Conservation (phyloP, 2,113 vertebrate species). For the Pygoscelis antarcticus region DNA sequence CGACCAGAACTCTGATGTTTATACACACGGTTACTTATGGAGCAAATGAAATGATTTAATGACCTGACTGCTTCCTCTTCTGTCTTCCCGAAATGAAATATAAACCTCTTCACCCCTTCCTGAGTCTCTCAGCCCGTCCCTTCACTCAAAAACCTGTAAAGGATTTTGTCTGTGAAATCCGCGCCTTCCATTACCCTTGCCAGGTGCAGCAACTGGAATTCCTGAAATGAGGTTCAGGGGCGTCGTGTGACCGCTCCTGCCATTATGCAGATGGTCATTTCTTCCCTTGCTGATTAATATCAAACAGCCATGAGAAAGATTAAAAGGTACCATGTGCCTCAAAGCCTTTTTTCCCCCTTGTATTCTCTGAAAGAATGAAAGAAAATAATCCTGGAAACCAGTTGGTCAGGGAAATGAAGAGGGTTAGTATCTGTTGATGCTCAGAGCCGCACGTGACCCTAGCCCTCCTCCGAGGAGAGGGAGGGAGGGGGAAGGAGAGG, state of each 20-base stretch:
- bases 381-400: not conserved
- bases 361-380: not conserved
- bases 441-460: fast-evolving
- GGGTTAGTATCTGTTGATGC: not conserved
- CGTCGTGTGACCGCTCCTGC: not conserved
- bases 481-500: not conserved
- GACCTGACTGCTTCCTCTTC: not conserved
- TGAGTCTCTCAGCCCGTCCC: not conserved
- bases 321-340: not conserved
- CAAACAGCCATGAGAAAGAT: not conserved
- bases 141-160: not conserved
- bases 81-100: not conserved
- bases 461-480: not conserved
- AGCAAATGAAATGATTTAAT: not conserved
- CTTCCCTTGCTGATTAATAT: constrained; percentile 9
- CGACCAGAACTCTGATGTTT: not conserved
- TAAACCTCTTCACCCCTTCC: not conserved
- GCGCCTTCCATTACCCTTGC: not conserved
- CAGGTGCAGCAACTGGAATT: constrained; percentile 12
- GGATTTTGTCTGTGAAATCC: not conserved
- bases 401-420: not conserved
- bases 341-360: not conserved
- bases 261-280: not conserved
- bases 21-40: not conserved
- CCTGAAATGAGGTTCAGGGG: not conserved